phyloP scores from a whole-genome alignment of 2,113 vertebrate species.

The Numida meleagris region DNA sequence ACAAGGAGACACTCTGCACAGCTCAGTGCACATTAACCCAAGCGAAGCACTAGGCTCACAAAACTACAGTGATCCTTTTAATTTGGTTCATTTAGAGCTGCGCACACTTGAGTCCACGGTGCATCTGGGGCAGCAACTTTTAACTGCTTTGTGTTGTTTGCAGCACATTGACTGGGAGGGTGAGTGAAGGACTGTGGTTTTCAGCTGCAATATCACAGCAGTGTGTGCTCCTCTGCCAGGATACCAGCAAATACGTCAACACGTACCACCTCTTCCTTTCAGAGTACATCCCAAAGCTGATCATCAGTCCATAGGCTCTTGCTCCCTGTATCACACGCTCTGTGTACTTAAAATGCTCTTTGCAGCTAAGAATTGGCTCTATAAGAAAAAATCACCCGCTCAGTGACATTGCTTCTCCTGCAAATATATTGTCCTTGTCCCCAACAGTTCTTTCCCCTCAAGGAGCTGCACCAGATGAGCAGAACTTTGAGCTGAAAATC shows the following conservation, averaged over 20 bases:
- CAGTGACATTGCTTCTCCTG: not conserved
- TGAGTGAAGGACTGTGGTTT: not conserved
- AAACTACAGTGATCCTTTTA: not conserved
- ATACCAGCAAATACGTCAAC: not conserved
- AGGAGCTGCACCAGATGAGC: not conserved
- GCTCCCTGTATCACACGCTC: not conserved
- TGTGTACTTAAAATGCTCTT: not conserved
- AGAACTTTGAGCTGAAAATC: constrained; percentile 24
- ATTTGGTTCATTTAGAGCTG: not conserved
- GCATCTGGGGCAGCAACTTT: not conserved
- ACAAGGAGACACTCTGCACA: not conserved
- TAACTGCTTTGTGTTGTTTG: not conserved
- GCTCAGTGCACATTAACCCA: not conserved
- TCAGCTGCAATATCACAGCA: not conserved
- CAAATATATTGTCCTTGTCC: not conserved
- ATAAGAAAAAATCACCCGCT: not conserved
- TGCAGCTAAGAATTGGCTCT: not conserved
- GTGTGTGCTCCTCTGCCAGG: not conserved
- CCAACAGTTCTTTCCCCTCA: not conserved
- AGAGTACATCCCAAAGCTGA: not conserved
- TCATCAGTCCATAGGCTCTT: not conserved
- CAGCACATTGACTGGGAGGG: not conserved
- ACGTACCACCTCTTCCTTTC: not conserved
- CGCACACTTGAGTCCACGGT: fast-evolving
- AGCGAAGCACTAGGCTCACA: not conserved